These are phyloP conservation scores for Heliconius eleuchia DNA, from an alignment of 1,140 invertebrate genomes.

Conservation along the genomic window DNA sequence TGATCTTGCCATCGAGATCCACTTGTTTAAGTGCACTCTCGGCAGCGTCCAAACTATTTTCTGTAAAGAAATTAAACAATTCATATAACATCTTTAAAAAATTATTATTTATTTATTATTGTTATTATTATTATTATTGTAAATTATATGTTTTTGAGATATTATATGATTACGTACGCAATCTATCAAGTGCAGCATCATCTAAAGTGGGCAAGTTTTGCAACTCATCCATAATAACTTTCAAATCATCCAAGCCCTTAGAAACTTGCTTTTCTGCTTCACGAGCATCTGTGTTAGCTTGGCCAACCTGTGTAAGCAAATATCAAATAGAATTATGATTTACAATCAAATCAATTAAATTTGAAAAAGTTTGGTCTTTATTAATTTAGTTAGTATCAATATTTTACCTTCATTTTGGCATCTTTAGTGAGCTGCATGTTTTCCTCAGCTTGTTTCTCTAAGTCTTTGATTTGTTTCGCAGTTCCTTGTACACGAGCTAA, in stretches of 20 bases:
- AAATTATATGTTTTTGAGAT: too few species aligned
- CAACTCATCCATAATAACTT: constrained; percentile 90
- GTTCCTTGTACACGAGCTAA: constrained; percentile 86
- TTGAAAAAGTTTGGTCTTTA: background rate
- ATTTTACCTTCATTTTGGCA: constrained; percentile 84
- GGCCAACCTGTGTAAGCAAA: constrained; percentile 86
- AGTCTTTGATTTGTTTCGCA: constrained; percentile 85
- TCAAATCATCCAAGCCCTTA: constrained; percentile 89
- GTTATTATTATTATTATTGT: too few species aligned
- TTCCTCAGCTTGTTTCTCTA: constrained; percentile 87
- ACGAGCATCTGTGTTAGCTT: constrained; percentile 91
- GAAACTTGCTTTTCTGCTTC: constrained; percentile 90
- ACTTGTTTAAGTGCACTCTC: constrained; percentile 88
- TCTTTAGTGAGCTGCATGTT: constrained; percentile 89
- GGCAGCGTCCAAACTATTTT: constrained; percentile 87
- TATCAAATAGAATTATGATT: background rate
- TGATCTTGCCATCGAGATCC: constrained; percentile 89
- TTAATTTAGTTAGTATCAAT: background rate
- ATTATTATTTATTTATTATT: too few species aligned
- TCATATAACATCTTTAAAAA: background rate
- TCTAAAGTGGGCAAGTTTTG: constrained; percentile 85
- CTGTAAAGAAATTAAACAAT: constrained; percentile 64
- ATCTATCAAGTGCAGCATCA: constrained; percentile 62
- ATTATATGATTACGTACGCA: constrained; percentile 54
- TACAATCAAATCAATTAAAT: background rate